These are phyloP conservation scores for Tethea ocularis DNA, from an alignment of 2,888 invertebrate genomes.

Conservation along the genomic window DNA sequence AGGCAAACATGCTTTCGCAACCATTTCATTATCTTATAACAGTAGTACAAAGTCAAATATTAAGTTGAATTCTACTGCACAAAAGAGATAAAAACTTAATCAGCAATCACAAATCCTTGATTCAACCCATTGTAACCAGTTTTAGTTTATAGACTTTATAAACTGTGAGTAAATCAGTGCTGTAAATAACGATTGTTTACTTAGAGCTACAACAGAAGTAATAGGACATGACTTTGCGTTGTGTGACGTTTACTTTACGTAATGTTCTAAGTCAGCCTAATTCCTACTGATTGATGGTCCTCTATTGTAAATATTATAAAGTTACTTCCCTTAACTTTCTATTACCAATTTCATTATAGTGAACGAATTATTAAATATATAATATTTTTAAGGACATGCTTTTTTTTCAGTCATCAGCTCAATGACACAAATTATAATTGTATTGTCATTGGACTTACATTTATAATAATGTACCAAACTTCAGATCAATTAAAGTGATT, in stretches of 20 bases:
- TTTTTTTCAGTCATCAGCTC: too few relatives aligned
- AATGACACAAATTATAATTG: too few relatives aligned
- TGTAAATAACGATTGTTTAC: slow-evolving; percentile 2
- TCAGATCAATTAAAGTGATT: too few relatives aligned
- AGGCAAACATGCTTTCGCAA: background rate
- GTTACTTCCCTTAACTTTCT: too few relatives aligned
- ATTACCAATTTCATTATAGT: too few relatives aligned
- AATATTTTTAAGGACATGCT: too few relatives aligned
- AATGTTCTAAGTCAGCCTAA: background rate
- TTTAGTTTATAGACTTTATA: background rate
- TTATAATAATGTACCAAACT: too few relatives aligned
- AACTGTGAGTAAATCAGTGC: background rate
- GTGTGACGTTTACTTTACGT: background rate
- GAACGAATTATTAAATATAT: too few relatives aligned
- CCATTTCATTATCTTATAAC: background rate
- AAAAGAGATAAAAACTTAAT: background rate
- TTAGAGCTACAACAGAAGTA: background rate
- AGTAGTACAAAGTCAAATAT: background rate
- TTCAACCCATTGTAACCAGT: background rate
- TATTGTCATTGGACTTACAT: too few relatives aligned
- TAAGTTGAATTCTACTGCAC: background rate
- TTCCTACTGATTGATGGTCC: slow-evolving; percentile 4
- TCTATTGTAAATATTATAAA: background rate
- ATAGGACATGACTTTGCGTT: background rate
- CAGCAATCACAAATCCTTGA: background rate